Base-by-base conservation (phyloP, 2,888 invertebrate species). In the Sarcophaga carnaria region DNA sequence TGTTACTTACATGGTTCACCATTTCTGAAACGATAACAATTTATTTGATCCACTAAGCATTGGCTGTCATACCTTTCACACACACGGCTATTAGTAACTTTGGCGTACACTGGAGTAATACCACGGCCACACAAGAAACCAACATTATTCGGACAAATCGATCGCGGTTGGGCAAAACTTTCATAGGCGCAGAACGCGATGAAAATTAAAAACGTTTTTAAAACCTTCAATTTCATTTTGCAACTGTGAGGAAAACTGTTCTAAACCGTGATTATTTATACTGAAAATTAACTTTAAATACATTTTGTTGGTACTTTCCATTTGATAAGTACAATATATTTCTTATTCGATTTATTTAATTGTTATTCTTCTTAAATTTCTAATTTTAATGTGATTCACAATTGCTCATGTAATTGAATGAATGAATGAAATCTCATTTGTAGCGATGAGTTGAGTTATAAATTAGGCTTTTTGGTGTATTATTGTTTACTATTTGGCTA, bases 11-110 rank as follows among this genome's bases (percentile, higher is more conserved):
- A 22, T 11, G 79, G 47, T 60, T 82, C 75, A 17, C 75, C 75
- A 37, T n/a, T 64, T 0, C 22, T 64, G 70, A 82, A 86, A 37
- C 79, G 69, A 12, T 76, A 76, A 45, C 86, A 86, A 63, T 86
- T 86, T 6, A 86, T 79, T 45, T 79, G 76, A 14, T 86, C 69
- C 14, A 86, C 66, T 12, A 79, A 37, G 45, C 86, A 86, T 12
- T 75, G 66, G n/a, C 74, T 82, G n/a, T 75, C 78, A 79, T 79
- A 86, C 17, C 70, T 62, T 67, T 66, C 49, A 63, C 86, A 86
- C 11, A n/a, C 12, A 54, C 71, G 70, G 20, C 70, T 17, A n/a
- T 17, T 54, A 4, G 62, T 60, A 63, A 75, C 82, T 70, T n/a
- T 69, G 5, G 82, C 86, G 1, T 25, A 66, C 3, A 86, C 76